A percentile compares a stretch with the other conserved stretches of the same genome.
Conservation (phyloP, 2,888 invertebrate species). For the Phaedon cochleariae region DNA sequence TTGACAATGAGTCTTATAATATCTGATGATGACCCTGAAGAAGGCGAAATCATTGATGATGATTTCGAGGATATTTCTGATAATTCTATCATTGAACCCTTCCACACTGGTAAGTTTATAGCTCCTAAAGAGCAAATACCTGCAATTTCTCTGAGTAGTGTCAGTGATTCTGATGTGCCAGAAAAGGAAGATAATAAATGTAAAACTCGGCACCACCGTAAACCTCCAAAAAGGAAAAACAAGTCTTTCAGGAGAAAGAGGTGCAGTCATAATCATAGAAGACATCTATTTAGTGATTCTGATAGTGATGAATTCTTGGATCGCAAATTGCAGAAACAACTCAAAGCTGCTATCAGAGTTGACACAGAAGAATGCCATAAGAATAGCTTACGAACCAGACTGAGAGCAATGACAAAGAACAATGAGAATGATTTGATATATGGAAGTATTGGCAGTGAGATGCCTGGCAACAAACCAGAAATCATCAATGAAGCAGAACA, state of each 20-base stretch:
- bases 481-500: constrained; percentile 20
- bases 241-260: constrained; percentile 23
- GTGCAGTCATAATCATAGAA: constrained; percentile 22
- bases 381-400: constrained; percentile 54
- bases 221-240: constrained; percentile 15
- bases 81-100: constrained; percentile 55
- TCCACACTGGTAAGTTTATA: constrained; percentile 57
- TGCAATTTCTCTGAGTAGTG: constrained; percentile 61
- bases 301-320: constrained; percentile 50
- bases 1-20: neutral
- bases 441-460: constrained; percentile 21
- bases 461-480: constrained; percentile 19
- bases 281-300: constrained; percentile 32
- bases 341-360: constrained; percentile 67
- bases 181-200: constrained; percentile 5
- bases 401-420: constrained; percentile 53
- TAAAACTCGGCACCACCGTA: neutral
- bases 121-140: constrained; percentile 57
- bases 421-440: constrained; percentile 23
- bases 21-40: constrained; percentile 52
- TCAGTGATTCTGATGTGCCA: constrained; percentile 47
- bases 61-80: constrained; percentile 61
- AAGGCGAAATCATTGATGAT: constrained; percentile 62
- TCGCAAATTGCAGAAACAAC: constrained; percentile 56
- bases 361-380: constrained; percentile 48